Conservation (phyloP, 2,888 invertebrate genomes). For the Leucophenga montana region DNA sequence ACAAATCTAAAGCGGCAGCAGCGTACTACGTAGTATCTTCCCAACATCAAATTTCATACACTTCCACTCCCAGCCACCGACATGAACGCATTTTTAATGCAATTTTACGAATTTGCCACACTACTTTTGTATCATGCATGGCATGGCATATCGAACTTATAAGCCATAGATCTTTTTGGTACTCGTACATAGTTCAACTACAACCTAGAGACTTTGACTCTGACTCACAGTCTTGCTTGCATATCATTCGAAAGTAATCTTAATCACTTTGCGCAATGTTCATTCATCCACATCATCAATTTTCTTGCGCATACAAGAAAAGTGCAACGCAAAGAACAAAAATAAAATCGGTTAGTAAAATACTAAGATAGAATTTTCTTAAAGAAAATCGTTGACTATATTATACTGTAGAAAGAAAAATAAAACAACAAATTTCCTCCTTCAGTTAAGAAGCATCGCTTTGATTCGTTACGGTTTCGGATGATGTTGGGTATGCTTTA, state of each 20-base stretch:
- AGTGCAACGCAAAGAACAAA: not conserved
- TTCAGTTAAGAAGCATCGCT: not conserved
- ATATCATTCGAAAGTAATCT: conserved; percentile 68
- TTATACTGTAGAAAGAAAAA: not conserved
- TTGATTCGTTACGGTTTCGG: conserved; percentile 32
- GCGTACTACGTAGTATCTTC: too few species aligned
- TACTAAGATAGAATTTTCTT: not conserved
- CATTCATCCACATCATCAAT: conserved; percentile 72
- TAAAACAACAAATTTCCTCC: not conserved
- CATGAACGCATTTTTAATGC: conserved; percentile 45
- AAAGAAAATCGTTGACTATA: not conserved
- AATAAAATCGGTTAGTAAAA: not conserved
- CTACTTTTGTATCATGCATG: conserved; percentile 9
- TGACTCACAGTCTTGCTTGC: conserved; percentile 32
- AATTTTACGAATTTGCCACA: conserved; percentile 46
- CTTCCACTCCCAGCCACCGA: not conserved
- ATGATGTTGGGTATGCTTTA: conserved; percentile 47
- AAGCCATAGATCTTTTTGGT: not conserved
- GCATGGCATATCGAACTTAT: not conserved
- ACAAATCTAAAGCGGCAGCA: too few species aligned
- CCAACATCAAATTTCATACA: not conserved
- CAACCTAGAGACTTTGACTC: too few species aligned
- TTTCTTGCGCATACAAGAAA: conserved; percentile 52
- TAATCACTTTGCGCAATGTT: conserved; percentile 70
- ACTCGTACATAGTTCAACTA: not conserved